Evolutionary conservation across 2,113 vertebrate species (phyloP).

Genomic region (Oncorhynchus keta): DNA sequence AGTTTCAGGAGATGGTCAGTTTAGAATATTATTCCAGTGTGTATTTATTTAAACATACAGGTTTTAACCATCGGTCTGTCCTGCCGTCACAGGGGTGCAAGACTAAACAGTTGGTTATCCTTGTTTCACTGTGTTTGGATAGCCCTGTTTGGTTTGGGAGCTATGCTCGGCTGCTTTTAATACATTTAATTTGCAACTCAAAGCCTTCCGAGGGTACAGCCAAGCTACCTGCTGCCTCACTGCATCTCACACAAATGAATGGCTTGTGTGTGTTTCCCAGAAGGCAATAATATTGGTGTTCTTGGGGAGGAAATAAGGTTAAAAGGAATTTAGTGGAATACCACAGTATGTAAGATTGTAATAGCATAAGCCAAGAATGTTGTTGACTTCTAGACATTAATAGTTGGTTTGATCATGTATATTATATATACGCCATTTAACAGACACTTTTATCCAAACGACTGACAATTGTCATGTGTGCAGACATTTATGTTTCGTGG

Average conservation of each 20-base stretch:
- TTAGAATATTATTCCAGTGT: background rate
- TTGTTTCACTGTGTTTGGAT: constrained; percentile 27
- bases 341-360: constrained; percentile 10
- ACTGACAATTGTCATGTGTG: no score
- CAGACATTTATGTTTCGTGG: no score
- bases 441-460: no score
- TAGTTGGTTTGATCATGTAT: background rate
- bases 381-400: background rate
- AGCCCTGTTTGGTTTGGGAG: constrained; percentile 22
- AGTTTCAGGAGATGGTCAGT: background rate
- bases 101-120: background rate
- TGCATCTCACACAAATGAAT: constrained; percentile 23
- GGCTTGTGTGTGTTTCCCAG: constrained; percentile 13
- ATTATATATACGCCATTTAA: no score
- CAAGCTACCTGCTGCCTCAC: constrained; percentile 15
- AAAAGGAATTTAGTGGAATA: background rate
- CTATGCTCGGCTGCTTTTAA: constrained; percentile 27
- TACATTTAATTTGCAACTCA: constrained; percentile 35
- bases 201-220: constrained; percentile 15
- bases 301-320: background rate
- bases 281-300: constrained; percentile 19
- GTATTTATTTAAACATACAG: background rate
- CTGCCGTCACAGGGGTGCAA: background rate
- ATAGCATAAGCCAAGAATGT: constrained; percentile 11
- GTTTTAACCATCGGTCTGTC: background rate